Evolutionary conservation across 2,113 vertebrate genomes (phyloP), one percentile per base, ranked within the genome.

Genomic region (Chaetodon auriga): DNA sequence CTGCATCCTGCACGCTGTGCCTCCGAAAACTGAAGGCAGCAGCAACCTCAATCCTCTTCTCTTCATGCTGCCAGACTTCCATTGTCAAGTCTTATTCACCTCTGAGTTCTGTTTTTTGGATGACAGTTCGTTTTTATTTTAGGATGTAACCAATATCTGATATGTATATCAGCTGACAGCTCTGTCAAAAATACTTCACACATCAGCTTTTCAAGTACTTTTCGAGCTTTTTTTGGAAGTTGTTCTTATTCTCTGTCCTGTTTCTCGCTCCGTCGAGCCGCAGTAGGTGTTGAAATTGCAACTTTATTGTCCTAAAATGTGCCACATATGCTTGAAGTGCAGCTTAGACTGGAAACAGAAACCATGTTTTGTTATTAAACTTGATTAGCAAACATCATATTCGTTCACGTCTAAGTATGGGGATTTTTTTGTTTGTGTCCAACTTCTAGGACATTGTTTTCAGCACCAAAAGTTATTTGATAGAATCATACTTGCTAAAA

Each of bases 81-180:
- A 11, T 38, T 61, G 76, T 73, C 71, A 55, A 0, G 55, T 80
- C 45, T 80, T 61, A 46, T 66, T 53, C 46, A 9, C 14, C 38
- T 55, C 58, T 69, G 19, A 9, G 0, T 30, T 62, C 21, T n/a
- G 5, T 1, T 53, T 58, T 80, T 55, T 36, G 30, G 62, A 68
- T 77, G 71, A 65, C 70, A 16, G 9, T 19, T 74, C 1, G 38
- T 81, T 54, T 68, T 72, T 74, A 71, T 57, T 84, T 53, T 51
- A 5, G 68, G 79, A 57, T 43, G 25, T 51, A 15, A 73, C 23
- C 0, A 36, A 12, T 25, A 57, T 48, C 45, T 77, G 49, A 53
- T 51, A 21, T 45, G n/a, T 45, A 51, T 13, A 38, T 54, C 38
- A 51, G 9, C 73, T 66, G 71, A 53, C 62, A 14, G 41, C 30